Conservation (phyloP, 2,888 invertebrate species). For the Entomobrya multifasciata region DNA sequence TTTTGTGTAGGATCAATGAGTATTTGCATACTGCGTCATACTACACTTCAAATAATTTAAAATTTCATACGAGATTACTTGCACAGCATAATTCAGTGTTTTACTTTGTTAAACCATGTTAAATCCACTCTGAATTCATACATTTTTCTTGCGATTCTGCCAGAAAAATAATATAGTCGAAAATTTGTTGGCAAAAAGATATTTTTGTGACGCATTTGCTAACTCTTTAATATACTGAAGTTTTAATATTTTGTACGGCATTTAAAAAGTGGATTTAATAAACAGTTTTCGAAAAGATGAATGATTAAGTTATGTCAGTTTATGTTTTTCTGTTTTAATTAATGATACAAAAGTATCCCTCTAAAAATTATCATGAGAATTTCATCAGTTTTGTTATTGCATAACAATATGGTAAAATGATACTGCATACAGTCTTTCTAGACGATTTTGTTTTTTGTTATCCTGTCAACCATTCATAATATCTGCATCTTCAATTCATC, state of each 20-base stretch:
- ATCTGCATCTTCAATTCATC: constrained; percentile 39
- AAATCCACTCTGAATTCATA: neutral
- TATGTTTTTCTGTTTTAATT: neutral
- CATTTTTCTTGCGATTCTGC: constrained; percentile 23
- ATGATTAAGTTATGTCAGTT: neutral
- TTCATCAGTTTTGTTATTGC: constrained; percentile 18
- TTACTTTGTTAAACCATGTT: neutral
- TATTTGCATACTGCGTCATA: no score
- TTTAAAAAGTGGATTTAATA: neutral
- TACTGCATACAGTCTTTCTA: no score
- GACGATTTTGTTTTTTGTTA: constrained; percentile 28
- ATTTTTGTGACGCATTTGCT: neutral
- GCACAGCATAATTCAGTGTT: no score
- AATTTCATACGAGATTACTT: no score
- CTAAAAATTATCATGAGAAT: neutral
- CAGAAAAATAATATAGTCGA: neutral
- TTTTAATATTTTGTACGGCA: constrained; percentile 11
- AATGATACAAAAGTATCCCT: constrained; percentile 28
- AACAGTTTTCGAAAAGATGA: neutral
- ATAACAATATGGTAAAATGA: no score
- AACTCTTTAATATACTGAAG: neutral
- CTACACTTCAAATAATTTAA: no score
- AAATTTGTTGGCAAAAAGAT: constrained; percentile 19
- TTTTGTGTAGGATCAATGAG: no score
- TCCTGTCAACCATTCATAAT: constrained; percentile 11